Base-by-base conservation (phyloP, 2,888 invertebrate species). In the Philonicus albiceps region DNA sequence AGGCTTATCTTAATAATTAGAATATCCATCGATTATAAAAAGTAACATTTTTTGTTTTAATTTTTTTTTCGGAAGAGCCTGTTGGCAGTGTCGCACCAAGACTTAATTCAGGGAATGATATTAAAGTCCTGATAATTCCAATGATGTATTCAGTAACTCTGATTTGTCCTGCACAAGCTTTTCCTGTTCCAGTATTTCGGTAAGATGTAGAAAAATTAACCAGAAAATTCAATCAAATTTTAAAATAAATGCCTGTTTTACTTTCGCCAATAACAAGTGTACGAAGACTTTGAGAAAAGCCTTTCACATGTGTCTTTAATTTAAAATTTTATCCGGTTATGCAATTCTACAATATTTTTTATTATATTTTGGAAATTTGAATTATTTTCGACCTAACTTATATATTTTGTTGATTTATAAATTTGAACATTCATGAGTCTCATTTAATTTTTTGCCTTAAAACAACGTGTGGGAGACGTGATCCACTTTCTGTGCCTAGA, bases 161-260 rank as follows among this genome's bases (percentile, higher is more conserved):
- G 88, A 93, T 95, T 88, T 96, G 96, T 91, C 94, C 95, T 74
- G 95, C 95, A 89, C 96, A 96, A 92, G 95, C 95, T 88, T 96
- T 93, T 91, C 96, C 96, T 86, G 94, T 95, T 89, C 95, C 95
- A 86, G 92, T 94, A 91, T 95, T 94, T 94, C 95, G 95, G 96
- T 96, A 95, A 94, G 95, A 88, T 88, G 0, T 37, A 22, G 2
- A 89, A 89, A 90, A 43, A 16, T 43, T 7, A 37, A 8, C 7
- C 37, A 37, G 37, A 37, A 11, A 37, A 37, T 37, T 43, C 0
- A 43, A 16, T 43, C 13, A 0, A 19, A n/a, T n/a, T 49, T 49
- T 43, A 13, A 16, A 43, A 43, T 13, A 43, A 31, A n/a, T n/a
- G n/a, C n/a, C n/a, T n/a, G n/a, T 31, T 5, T 3, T 31, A 31